Evolutionary conservation across 2,888 invertebrate genomes (phyloP).

Genomic region (Ochropleura leucogaster): DNA sequence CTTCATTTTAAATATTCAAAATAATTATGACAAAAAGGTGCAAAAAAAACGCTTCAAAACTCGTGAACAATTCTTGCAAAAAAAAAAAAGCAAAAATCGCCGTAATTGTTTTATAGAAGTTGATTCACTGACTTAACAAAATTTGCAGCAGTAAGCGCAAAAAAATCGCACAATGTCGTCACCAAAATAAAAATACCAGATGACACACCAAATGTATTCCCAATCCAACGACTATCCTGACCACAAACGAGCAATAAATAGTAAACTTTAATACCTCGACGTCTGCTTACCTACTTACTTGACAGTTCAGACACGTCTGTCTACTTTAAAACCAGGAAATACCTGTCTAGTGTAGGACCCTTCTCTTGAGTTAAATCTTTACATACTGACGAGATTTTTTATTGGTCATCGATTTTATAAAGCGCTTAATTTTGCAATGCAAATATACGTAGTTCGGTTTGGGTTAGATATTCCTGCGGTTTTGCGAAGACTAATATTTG

Average conservation of each 20-base stretch:
- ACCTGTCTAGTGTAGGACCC: not conserved
- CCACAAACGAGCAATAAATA: constrained; percentile 18
- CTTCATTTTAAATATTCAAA: not conserved
- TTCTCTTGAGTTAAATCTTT: not conserved
- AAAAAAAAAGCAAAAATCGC: not conserved
- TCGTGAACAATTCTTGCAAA: not conserved
- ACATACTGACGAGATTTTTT: constrained; percentile 8
- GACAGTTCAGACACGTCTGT: constrained; percentile 12
- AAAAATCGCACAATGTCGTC: not conserved
- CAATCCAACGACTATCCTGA: not conserved
- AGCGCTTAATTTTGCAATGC: not conserved
- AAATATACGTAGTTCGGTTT: not conserved
- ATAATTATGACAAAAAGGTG: not conserved
- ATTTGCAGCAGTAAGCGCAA: not conserved
- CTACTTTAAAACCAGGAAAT: constrained; percentile 14
- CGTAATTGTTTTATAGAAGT: not conserved
- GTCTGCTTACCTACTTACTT: constrained; percentile 3
- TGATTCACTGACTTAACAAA: not conserved
- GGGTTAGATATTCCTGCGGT: not conserved
- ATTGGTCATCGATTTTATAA: constrained; percentile 11
- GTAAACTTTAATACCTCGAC: constrained; percentile 10
- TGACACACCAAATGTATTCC: not conserved
- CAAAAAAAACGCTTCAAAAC: not conserved
- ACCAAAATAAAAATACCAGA: not conserved
- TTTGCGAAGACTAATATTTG: not conserved